Evolutionary conservation across 2,797 vertebrate genomes (phyloP).

Genomic region (Peromyscus eremicus): DNA sequence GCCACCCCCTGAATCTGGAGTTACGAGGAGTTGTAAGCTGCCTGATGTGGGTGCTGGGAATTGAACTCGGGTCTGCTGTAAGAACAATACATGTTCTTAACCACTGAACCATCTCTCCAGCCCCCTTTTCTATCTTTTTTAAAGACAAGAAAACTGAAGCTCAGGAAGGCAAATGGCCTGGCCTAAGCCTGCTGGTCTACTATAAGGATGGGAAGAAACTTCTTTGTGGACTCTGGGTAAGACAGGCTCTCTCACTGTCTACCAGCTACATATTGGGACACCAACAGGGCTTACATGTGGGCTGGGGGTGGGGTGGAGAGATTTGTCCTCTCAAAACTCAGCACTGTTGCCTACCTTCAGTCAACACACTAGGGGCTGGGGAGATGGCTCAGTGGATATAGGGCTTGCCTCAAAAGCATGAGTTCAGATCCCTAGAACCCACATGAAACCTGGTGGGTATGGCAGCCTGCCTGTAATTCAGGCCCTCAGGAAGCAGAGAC

Average conservation of each 20-base stretch:
- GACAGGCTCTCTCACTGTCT: not conserved
- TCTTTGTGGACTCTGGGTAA: not conserved
- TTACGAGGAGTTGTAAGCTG: too few species aligned
- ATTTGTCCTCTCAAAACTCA: not conserved
- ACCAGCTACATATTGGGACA: not conserved
- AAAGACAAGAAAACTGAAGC: not conserved
- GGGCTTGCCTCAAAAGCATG: not conserved
- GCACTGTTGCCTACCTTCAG: not conserved
- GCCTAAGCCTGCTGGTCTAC: not conserved
- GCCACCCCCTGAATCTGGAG: too few species aligned
- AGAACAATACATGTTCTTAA: too few species aligned
- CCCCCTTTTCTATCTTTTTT: too few species aligned
- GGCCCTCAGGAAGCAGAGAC: not conserved
- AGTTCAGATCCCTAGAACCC: not conserved
- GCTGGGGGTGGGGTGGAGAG: not conserved
- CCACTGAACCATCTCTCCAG: too few species aligned
- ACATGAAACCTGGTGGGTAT: not conserved
- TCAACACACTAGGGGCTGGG: not conserved
- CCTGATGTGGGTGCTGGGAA: too few species aligned
- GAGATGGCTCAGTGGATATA: not conserved
- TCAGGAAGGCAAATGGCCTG: not conserved
- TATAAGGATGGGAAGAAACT: not conserved
- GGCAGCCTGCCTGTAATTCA: not conserved
- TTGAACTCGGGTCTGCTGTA: too few species aligned
- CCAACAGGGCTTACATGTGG: not conserved